Evolutionary conservation across 2,797 vertebrate species (phyloP).

Genomic region (Chrysolophus pictus): DNA sequence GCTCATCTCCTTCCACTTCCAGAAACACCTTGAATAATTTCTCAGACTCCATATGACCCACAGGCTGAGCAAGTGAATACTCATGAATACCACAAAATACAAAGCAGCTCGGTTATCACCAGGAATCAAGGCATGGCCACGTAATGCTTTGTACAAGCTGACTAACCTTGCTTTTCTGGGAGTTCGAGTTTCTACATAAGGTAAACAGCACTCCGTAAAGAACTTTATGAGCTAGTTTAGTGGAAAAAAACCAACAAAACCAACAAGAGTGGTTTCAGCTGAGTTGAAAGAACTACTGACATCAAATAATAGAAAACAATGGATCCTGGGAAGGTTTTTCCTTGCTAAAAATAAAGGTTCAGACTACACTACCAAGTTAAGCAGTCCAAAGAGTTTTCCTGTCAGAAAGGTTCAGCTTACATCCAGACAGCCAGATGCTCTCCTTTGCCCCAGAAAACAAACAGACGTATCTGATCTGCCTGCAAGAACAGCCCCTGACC

Average conservation of each 20-base stretch:
- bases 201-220: neutral
- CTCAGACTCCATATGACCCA: neutral
- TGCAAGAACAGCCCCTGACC: neutral
- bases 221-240: neutral
- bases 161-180: neutral
- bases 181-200: neutral
- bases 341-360: neutral
- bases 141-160: neutral
- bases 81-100: neutral
- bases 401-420: neutral
- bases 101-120: neutral
- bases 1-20: neutral
- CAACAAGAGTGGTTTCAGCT: neutral
- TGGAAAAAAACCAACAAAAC: neutral
- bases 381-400: neutral
- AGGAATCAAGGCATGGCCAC: neutral
- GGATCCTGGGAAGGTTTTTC: neutral
- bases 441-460: neutral
- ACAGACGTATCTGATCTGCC: neutral
- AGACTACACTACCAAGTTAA: neutral
- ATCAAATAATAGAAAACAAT: neutral
- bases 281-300: neutral
- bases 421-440: neutral
- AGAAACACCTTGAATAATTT: neutral
- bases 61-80: neutral